Percentiles rank a stretch among this genome's conserved stretches.
Conservation (phyloP, 1,140 invertebrate genomes). For the Melitaea cinxia region DNA sequence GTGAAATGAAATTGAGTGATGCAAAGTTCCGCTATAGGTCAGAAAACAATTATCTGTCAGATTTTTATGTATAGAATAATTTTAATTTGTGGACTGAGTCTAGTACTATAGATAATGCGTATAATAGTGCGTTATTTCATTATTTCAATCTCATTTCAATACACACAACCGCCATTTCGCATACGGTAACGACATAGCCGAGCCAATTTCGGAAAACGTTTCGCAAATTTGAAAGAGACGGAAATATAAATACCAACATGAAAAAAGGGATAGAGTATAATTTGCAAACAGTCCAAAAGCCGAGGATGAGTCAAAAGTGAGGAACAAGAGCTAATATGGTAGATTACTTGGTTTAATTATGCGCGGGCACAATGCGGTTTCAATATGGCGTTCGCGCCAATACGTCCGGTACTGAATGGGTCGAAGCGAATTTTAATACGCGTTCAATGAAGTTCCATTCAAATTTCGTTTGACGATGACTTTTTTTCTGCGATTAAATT, state of each 20-base stretch:
- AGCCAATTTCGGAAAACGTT: neutral
- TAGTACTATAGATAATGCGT: too few relatives aligned
- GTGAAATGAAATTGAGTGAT: too few relatives aligned
- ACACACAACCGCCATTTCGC: neutral
- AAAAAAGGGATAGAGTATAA: slow-evolving; percentile 34
- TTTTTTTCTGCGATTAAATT: neutral
- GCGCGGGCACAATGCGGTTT: slow-evolving; percentile 52
- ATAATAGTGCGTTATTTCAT: slow-evolving; percentile 2
- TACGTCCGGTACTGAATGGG: slow-evolving; percentile 48
- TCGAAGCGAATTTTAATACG: slow-evolving; percentile 49
- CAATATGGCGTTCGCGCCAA: slow-evolving; percentile 61
- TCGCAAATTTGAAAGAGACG: neutral
- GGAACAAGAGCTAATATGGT: slow-evolving; percentile 53
- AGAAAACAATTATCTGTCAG: too few relatives aligned
- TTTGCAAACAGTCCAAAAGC: slow-evolving; percentile 47
- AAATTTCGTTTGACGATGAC: slow-evolving; percentile 13
- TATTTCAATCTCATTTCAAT: too few relatives aligned
- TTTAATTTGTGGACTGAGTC: too few relatives aligned
- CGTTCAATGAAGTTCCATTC: slow-evolving; percentile 32
- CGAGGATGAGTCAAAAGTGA: slow-evolving; percentile 50
- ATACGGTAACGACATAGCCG: neutral
- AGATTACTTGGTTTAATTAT: slow-evolving; percentile 58
- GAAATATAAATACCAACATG: neutral
- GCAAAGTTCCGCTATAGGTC: too few relatives aligned
- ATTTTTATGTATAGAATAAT: too few relatives aligned